Conservation (phyloP, 2,113 vertebrate genomes). For the Zosterops lateralis region DNA sequence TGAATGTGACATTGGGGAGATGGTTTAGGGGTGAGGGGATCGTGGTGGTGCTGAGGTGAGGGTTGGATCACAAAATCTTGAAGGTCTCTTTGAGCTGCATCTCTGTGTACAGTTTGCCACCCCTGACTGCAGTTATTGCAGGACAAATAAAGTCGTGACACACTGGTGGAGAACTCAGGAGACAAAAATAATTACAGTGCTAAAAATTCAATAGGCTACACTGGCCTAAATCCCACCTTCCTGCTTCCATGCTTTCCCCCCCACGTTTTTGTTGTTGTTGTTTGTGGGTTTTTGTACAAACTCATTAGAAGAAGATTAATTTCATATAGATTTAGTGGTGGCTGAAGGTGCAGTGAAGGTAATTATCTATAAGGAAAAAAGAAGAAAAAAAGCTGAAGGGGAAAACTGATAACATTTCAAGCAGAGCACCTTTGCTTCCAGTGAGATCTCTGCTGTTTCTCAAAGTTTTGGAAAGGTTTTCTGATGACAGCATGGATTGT, state of each 20-base stretch:
- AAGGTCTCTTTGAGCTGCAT: background rate
- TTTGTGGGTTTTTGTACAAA: background rate
- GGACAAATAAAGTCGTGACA: background rate
- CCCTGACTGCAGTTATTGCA: background rate
- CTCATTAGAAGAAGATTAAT: background rate
- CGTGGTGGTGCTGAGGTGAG: background rate
- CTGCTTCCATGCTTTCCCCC: background rate
- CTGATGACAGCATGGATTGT: slow-evolving; percentile 41
- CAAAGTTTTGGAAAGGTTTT: slow-evolving; percentile 16
- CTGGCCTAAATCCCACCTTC: background rate
- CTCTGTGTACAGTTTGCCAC: background rate
- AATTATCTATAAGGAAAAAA: background rate
- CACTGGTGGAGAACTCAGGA: background rate
- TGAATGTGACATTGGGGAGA: background rate
- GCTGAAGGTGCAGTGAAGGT: background rate
- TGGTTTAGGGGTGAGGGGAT: background rate
- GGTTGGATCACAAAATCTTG: background rate
- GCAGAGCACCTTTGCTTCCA: slow-evolving; percentile 24
- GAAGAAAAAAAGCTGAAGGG: background rate
- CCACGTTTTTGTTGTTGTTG: background rate
- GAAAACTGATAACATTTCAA: background rate
- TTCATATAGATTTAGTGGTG: background rate
- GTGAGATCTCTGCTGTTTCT: slow-evolving; percentile 33
- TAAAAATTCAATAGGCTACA: background rate
- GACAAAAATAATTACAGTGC: background rate